Evolutionary conservation across 2,113 vertebrate species (phyloP).

Genomic region (Potamarius usumacintae): DNA sequence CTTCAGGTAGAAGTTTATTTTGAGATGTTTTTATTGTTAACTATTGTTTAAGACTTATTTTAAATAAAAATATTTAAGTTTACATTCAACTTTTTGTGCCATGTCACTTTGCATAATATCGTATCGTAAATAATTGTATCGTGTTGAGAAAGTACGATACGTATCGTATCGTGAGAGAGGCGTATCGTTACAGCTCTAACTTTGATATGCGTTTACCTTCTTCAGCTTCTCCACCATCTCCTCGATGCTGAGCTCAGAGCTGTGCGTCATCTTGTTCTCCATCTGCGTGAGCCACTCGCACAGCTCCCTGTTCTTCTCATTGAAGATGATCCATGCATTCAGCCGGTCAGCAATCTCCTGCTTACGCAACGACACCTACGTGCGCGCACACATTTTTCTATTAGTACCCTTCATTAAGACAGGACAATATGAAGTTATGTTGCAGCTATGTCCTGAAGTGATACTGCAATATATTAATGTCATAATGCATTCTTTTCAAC

Average conservation of each 20-base stretch:
- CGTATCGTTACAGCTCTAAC: too few species aligned
- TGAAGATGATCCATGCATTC: slow-evolving; percentile 89
- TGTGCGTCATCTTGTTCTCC: slow-evolving; percentile 88
- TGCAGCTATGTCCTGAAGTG: neutral
- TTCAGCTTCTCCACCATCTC: slow-evolving; percentile 96
- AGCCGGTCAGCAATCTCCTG: slow-evolving; percentile 89
- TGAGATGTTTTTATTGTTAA: too few species aligned
- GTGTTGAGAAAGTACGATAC: too few species aligned
- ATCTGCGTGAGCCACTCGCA: slow-evolving; percentile 93
- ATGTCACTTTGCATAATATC: too few species aligned
- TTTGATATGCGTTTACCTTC: slow-evolving; percentile 81
- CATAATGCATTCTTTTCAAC: neutral
- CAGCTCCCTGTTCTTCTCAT: slow-evolving; percentile 89
- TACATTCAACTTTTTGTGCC: too few species aligned
- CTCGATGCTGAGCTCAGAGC: slow-evolving; percentile 86
- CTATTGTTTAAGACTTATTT: too few species aligned
- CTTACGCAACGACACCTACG: slow-evolving; percentile 83
- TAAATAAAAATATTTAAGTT: too few species aligned
- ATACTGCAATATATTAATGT: neutral
- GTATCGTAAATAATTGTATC: too few species aligned
- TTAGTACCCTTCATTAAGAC: neutral
- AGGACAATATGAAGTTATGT: neutral
- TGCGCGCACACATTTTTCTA: neutral
- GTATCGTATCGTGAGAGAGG: too few species aligned
- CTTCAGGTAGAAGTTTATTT: too few species aligned